Conservation (phyloP, 2,797 vertebrate species). For the Tokudaia tokunoshimensis region DNA sequence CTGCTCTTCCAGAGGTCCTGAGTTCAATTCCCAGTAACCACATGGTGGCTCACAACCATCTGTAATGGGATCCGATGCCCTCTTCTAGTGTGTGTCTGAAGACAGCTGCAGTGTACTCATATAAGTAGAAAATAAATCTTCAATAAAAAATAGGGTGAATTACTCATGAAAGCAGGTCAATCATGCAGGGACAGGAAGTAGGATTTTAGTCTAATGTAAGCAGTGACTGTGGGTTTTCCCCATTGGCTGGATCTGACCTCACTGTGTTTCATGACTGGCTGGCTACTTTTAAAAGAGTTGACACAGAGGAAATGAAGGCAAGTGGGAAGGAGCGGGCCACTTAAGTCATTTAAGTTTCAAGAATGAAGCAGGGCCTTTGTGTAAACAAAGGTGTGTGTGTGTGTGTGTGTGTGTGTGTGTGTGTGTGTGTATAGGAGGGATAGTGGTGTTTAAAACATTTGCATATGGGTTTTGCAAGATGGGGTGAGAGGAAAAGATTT, state of each 20-base stretch:
- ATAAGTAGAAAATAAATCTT: too few relatives aligned
- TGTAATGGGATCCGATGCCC: too few relatives aligned
- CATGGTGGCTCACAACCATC: too few relatives aligned
- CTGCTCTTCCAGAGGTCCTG: too few relatives aligned
- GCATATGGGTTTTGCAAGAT: neutral
- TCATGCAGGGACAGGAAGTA: neutral
- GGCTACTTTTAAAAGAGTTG: neutral
- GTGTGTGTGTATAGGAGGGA: neutral
- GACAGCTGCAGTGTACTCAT: too few relatives aligned
- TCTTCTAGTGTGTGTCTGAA: too few relatives aligned
- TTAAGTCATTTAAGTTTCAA: neutral
- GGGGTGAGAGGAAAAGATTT: too few relatives aligned
- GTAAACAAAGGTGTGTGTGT: neutral
- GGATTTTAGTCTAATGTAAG: neutral
- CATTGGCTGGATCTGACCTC: neutral
- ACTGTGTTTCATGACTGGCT: neutral
- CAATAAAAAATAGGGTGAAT: too few relatives aligned
- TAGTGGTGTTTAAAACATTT: neutral
- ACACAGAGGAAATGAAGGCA: neutral
- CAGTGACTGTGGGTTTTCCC: neutral
- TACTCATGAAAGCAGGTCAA: too few relatives aligned
- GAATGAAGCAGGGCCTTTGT: neutral
- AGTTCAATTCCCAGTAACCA: too few relatives aligned
- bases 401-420: neutral
- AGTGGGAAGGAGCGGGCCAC: neutral